Evolutionary conservation across 2,888 invertebrate genomes (phyloP), one percentile per base, ranked within the genome.

Genomic region (Gari tellinella): DNA sequence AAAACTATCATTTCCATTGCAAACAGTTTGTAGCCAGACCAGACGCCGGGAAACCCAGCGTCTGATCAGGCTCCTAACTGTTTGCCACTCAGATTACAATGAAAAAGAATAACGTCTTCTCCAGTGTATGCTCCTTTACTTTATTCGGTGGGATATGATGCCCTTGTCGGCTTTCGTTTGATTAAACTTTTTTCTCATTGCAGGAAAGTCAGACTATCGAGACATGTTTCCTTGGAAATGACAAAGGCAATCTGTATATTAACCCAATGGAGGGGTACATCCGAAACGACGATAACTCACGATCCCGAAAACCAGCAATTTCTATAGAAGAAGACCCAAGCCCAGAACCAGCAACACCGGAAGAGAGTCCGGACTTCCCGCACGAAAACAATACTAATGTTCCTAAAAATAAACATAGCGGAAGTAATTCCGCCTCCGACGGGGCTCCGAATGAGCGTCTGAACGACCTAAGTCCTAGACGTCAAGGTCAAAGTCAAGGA

Each of bases 121-220:
- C n/a, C n/a, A n/a, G n/a, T n/a, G n/a, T n/a, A n/a, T n/a, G n/a
- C n/a, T n/a, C n/a, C n/a, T n/a, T n/a, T n/a, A n/a, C n/a, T n/a
- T n/a, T n/a, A n/a, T n/a, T n/a, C n/a, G n/a, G n/a, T n/a, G n/a
- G n/a, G n/a, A n/a, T n/a, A n/a, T n/a, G n/a, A n/a, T n/a, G n/a
- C n/a, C n/a, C n/a, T n/a, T n/a, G n/a, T n/a, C n/a, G n/a, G n/a
- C n/a, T n/a, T n/a, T n/a, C n/a, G n/a, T n/a, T n/a, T n/a, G n/a
- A n/a, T n/a, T n/a, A n/a, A n/a, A n/a, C n/a, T n/a, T n/a, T n/a
- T n/a, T n/a, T 57, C 46, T 31, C n/a, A 7, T 74, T 75, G 19
- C 66, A 79, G 79, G 72, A 66, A 23, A 72, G 63, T 2, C 79
- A 79, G 43, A 79, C 79, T 1, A 69, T 58, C 5, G 79, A 79